Base-by-base conservation (phyloP, 2,113 vertebrate genomes). In the Clarias magur region DNA sequence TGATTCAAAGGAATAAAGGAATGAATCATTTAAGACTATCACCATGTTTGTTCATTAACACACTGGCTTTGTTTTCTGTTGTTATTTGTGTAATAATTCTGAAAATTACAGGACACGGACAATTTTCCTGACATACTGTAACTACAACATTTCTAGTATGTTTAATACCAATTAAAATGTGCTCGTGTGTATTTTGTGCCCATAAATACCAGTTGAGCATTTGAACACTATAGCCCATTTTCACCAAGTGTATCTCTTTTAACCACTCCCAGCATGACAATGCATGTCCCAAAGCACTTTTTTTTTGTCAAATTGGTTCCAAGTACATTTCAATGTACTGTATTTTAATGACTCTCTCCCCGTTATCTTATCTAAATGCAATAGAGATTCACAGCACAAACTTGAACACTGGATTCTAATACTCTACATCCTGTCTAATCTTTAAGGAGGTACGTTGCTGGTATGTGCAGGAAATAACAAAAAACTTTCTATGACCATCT, bases 391-490 rank as follows among this genome's bases (percentile, higher is more conserved):
- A 21, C 30, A 72, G 68, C 75, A 27, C 15, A 62, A 65, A 34
- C 53, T 56, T 10, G 23, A 54, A 56, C 19, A 38, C 5, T 80
- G 42, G 2, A 54, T 7, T 54, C n/a, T 38, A 2, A 57, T 34
- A 38, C 27, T 60, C 34, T 82, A 53, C 16, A 73, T 38, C 57
- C 65, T 19, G 30, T 54, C 67, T 70, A 63, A 72, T 27, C 62
- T 80, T 8, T 56, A 42, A 54, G 8, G 3, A 60, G 7, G 5
- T 60, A 79, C 30, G 73, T 78, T 48, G 48, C 48, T 48, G 34
- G 15, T 59, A 78, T 56, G 4, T 80, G 56, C 27, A 80, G 78
- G 78, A 16, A 80, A 80, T n/a, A 80, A 80, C 63, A 68, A 57
- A 5, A 80, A 80, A 10, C 54, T 63, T 75, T 73, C 56, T 23